Percentiles rank a stretch among this genome's conserved stretches.
Conservation (phyloP, 2,113 vertebrate genomes). For the Herpetotheres cachinnans region DNA sequence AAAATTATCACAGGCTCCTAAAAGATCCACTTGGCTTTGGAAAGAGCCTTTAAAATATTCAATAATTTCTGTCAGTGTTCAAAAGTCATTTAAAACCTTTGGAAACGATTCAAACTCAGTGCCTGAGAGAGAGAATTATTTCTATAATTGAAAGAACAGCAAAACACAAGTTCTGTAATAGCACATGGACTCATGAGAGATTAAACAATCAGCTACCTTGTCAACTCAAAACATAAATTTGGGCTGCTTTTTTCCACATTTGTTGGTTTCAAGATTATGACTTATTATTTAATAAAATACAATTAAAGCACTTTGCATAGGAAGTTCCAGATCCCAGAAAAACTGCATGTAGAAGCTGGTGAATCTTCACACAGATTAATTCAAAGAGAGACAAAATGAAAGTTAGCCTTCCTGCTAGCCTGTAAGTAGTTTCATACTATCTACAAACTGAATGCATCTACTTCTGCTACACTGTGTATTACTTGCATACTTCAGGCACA, state of each 20-base stretch:
- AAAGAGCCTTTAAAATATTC: not conserved
- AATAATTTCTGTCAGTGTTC: not conserved
- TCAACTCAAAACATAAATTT: not conserved
- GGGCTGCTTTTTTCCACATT: not conserved
- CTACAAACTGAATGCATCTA: not conserved
- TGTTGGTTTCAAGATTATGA: not conserved
- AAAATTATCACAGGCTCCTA: not conserved
- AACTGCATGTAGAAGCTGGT: not conserved
- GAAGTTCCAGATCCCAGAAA: not conserved
- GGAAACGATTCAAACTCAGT: not conserved
- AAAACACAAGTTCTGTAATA: not conserved
- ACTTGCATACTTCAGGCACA: not conserved
- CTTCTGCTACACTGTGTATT: not conserved
- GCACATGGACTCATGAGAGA: not conserved
- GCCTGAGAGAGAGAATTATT: slow-evolving; percentile 2
- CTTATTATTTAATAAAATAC: not conserved
- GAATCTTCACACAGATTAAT: not conserved
- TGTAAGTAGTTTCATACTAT: not conserved
- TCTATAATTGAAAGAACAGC: slow-evolving; percentile 4
- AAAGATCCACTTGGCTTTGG: not conserved
- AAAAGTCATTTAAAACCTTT: not conserved
- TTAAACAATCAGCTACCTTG: not conserved
- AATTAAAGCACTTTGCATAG: not conserved
- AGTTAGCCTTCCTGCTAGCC: not conserved
- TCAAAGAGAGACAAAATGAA: not conserved